Evolutionary conservation across 2,888 invertebrate species (phyloP).

Genomic region (Zaprionus obscuricornis): DNA sequence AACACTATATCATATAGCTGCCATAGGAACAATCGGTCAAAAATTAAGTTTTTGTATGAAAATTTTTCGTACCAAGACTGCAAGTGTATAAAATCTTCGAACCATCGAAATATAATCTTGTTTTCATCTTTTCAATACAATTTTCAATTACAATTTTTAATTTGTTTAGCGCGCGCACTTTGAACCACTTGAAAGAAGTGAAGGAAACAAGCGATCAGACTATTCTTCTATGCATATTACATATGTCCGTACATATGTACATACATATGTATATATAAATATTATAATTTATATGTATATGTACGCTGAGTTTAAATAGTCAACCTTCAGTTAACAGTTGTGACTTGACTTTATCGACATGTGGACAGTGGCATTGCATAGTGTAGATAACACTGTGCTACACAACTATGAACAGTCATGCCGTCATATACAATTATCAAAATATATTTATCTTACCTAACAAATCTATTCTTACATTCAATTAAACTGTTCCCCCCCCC

Average conservation of each 20-base stretch:
- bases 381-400: conserved; percentile 39
- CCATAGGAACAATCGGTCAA: too few relatives aligned
- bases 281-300: background rate
- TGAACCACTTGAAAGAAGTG: conserved; percentile 24
- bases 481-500: background rate
- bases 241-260: background rate
- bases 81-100: too few relatives aligned
- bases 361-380: conserved; percentile 15
- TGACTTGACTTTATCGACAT: conserved; percentile 46
- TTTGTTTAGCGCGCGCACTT: conserved; percentile 33
- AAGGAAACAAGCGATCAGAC: too few relatives aligned
- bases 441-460: background rate
- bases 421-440: too few relatives aligned
- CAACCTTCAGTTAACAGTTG: conserved; percentile 20
- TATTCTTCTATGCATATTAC: conserved; percentile 10
- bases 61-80: too few relatives aligned
- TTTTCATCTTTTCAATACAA: too few relatives aligned
- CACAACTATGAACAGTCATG: conserved; percentile 39
- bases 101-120: too few relatives aligned
- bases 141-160: too few relatives aligned
- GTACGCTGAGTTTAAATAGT: background rate
- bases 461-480: background rate
- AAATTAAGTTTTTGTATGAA: too few relatives aligned
- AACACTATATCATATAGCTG: too few relatives aligned
- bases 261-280: conserved; percentile 3